phyloP scores from a whole-genome alignment of 2,888 invertebrate species.

The Crioceris asparagi region DNA sequence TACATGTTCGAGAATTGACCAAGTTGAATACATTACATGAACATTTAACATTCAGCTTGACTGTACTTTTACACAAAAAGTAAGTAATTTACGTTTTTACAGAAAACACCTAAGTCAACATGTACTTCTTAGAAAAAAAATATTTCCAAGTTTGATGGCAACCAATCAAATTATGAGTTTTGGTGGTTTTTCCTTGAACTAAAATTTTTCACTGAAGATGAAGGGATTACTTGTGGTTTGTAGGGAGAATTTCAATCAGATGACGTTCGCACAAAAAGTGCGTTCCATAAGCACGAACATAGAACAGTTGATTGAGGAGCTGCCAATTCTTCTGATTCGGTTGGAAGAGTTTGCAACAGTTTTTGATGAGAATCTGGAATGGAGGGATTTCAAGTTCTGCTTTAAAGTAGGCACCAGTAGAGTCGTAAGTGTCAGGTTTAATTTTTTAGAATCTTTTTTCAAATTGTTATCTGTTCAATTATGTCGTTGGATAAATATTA shows the following conservation, averaged over 20 bases:
- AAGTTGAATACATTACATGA: conserved; percentile 46
- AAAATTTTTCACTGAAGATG: too few species aligned
- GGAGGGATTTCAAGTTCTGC: conserved; percentile 52
- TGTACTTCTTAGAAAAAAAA: neutral
- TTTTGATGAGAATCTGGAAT: conserved; percentile 50
- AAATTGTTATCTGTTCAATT: conserved; percentile 4
- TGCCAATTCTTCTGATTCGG: conserved; percentile 49
- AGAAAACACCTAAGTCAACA: too few species aligned
- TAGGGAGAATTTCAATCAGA: conserved; percentile 50
- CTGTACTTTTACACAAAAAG: conserved; percentile 46
- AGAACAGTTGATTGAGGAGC: conserved; percentile 51
- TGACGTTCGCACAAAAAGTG: conserved; percentile 48
- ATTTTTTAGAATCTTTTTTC: conserved; percentile 3
- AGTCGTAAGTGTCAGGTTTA: conserved; percentile 44
- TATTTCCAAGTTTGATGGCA: too few species aligned
- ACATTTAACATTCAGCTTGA: conserved; percentile 43
- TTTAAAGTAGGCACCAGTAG: conserved; percentile 53
- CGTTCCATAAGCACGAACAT: conserved; percentile 50
- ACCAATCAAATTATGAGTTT: too few species aligned
- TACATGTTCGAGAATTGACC: conserved; percentile 45
- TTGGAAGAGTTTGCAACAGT: conserved; percentile 51
- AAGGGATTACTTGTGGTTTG: too few species aligned
- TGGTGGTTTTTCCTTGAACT: too few species aligned
- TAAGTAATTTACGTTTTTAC: too few species aligned
- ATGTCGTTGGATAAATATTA: conserved; percentile 1